These are phyloP conservation scores for Paelopatides confundens DNA, from an alignment of 53 echinoderm and acorn worm genomes.

Conservation along the genomic window DNA sequence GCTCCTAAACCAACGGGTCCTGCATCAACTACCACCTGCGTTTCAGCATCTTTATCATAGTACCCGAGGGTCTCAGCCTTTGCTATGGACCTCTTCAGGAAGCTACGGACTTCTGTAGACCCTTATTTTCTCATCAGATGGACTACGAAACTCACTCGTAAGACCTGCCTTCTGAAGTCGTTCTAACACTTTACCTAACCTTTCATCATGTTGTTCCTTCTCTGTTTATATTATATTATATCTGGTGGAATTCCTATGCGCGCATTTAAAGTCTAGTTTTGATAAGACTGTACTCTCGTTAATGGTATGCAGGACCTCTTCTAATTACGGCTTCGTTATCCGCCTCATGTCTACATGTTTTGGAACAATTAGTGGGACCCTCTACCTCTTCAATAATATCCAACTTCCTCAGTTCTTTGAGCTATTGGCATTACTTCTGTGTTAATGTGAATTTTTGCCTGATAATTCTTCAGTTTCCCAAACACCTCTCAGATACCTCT, in stretches of 20 bases:
- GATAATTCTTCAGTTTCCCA: conserved; percentile 43
- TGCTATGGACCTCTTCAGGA: conserved; percentile 53
- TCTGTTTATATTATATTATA: conserved; percentile 54
- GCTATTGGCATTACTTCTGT: neutral
- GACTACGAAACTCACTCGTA: conserved; percentile 64
- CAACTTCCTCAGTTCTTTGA: neutral
- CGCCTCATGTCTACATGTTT: conserved; percentile 66
- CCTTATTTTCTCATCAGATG: no score
- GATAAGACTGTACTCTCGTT: conserved; percentile 53
- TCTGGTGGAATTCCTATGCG: conserved; percentile 76
- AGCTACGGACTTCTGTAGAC: conserved; percentile 66
- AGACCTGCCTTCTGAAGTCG: no score
- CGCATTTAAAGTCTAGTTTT: conserved; percentile 69
- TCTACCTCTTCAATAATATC: neutral
- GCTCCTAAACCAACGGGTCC: no score
- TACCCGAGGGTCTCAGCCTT: conserved; percentile 37
- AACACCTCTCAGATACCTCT: no score
- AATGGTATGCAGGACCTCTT: conserved; percentile 65
- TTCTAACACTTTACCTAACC: conserved; percentile 31
- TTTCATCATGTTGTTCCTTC: conserved; percentile 65
- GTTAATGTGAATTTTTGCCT: conserved; percentile 60
- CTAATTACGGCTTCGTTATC: conserved; percentile 77
- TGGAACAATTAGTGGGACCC: conserved; percentile 39
- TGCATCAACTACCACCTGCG: no score
- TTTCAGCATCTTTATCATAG: no score